These are phyloP conservation scores for Corythoichthys haematopterus DNA, from an alignment of 2,113 vertebrate genomes.

Conservation along the genomic window DNA sequence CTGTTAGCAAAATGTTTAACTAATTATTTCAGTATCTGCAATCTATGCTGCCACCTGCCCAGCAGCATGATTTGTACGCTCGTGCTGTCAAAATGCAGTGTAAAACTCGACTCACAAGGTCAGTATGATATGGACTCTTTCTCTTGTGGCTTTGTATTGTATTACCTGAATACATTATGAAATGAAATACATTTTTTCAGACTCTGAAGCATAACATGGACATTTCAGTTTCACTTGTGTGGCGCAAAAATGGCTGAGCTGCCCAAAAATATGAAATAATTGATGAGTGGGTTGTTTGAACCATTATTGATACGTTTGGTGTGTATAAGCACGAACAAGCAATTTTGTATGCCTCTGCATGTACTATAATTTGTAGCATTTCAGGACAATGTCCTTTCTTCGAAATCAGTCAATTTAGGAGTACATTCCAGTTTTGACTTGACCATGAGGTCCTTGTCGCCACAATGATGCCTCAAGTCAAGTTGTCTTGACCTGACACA, in stretches of 20 bases:
- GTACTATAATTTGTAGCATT: conserved; percentile 52
- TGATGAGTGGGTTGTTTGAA: not conserved
- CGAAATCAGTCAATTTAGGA: conserved; percentile 50
- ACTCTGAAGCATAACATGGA: conserved; percentile 8
- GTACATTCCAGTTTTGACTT: conserved; percentile 63
- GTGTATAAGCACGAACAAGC: conserved; percentile 2
- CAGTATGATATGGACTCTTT: conserved; percentile 1
- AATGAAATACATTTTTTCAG: not conserved
- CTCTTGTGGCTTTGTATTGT: conserved; percentile 3
- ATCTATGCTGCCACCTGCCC: conserved; percentile 17
- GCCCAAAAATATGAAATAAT: not conserved
- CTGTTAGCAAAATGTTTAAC: not conserved
- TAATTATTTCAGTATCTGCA: conserved; percentile 26
- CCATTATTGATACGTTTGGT: not conserved
- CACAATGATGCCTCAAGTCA: conserved; percentile 51
- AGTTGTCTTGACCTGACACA: conserved; percentile 44
- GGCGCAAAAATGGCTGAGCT: conserved; percentile 1
- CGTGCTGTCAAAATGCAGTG: not conserved
- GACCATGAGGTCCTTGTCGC: conserved; percentile 11
- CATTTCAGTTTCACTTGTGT: conserved; percentile 16
- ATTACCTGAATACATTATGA: conserved; percentile 11
- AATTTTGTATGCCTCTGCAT: conserved; percentile 46
- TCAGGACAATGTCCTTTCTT: conserved; percentile 29
- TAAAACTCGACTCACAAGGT: conserved; percentile 5
- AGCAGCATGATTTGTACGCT: not conserved